These are phyloP conservation scores for Calameuta idolon DNA, from an alignment of 2,888 invertebrate species.

Conservation along the genomic window DNA sequence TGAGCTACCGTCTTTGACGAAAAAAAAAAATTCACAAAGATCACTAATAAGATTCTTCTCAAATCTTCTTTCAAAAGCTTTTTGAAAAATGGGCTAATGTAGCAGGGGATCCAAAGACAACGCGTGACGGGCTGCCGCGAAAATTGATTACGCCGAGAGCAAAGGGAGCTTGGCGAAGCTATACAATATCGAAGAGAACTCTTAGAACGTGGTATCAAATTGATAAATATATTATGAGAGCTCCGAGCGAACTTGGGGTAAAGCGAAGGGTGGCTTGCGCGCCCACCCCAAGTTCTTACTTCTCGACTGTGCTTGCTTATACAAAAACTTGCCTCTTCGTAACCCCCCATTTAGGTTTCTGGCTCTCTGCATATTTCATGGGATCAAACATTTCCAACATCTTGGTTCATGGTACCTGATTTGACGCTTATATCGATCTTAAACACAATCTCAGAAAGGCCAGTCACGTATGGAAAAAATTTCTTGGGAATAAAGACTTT, in stretches of 20 bases:
- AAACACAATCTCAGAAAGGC: background rate
- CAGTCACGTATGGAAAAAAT: background rate
- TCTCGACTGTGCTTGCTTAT: constrained; percentile 3
- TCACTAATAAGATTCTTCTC: background rate
- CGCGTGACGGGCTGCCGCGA: background rate
- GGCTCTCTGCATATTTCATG: constrained; percentile 22
- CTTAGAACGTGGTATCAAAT: constrained; percentile 21
- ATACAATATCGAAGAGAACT: background rate
- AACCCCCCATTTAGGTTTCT: background rate
- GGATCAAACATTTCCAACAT: constrained; percentile 19
- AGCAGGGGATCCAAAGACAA: background rate
- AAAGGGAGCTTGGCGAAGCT: background rate
- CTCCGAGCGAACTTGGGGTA: constrained; percentile 15
- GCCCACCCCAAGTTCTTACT: background rate
- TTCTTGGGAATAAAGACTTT: background rate
- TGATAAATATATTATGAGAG: constrained; percentile 23
- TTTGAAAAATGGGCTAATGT: background rate
- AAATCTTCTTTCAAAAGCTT: background rate
- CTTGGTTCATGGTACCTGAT: background rate
- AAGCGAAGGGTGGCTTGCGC: background rate
- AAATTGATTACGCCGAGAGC: constrained; percentile 1
- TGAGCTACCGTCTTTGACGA: too few species aligned
- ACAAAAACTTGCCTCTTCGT: background rate
- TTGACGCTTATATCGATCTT: background rate
- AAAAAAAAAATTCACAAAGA: background rate